Base-by-base conservation (phyloP, 2,888 invertebrate species). In the Lycia hirtaria region DNA sequence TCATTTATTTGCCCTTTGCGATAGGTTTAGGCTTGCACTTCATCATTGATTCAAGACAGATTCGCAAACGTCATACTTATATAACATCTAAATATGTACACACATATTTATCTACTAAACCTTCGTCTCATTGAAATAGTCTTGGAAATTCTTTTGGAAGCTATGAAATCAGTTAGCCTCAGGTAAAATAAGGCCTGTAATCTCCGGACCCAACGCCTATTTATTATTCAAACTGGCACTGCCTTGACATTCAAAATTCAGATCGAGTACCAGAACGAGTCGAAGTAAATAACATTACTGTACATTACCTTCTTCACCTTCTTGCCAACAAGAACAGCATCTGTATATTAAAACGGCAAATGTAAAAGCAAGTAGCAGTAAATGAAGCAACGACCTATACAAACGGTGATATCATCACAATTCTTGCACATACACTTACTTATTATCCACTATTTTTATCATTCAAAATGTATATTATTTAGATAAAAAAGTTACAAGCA, bases 211-310 rank as follows among this genome's bases (percentile, higher is more conserved):
- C 24, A 24, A 41, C 26, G 4, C 9, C 15, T 40, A 9, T 24
- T 26, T 44, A n/a, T 30, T 20, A 50, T 50, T 50, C 19, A 26
- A 3, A 26, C 10, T 28, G 9, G 14, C 49, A 17, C n/a, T 30
- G 20, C 14, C 20, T 19, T 19, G 20, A 20, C 38, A 26, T 41
- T 43, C 12, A 40, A n/a, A 17, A 50, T 43, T 33, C 14, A 33
- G 20, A 28, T 38, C 9, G 19, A 20, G 7, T 28, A 28, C 9
- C 12, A 20, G 7, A 20, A 28, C 12, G 17, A 7, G 10, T 15
- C 38, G 49, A 38, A 22, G 49, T 49, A 38, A 49, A 49, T 28
- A 38, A 38, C 17, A 41, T 17, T n/a, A n/a, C 26, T 6, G 41
- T 41, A 17, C 17, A 17, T 41, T 41, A 41, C 28, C 41, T 26